Percentiles rank a stretch among this genome's conserved stretches.
Evolutionary conservation across 2,888 invertebrate species (phyloP).

Genomic region (Tanypteryx hageni): DNA sequence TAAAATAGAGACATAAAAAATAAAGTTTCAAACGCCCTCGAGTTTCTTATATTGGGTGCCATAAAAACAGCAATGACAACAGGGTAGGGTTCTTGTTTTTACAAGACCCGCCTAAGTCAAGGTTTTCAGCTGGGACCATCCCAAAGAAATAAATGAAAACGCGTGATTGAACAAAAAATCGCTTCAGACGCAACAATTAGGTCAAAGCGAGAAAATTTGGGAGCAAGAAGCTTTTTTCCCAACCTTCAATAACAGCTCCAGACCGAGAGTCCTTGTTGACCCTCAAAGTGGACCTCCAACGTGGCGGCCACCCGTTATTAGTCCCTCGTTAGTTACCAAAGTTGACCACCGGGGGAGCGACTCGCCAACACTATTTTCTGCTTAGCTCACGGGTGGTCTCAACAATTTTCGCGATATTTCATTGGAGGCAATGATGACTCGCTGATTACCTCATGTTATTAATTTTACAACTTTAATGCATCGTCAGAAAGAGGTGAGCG

Average conservation of each 20-base stretch:
- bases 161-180: not conserved
- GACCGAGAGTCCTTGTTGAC: not conserved
- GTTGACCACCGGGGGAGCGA: constrained; percentile 6
- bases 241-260: not conserved
- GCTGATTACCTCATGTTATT: not conserved
- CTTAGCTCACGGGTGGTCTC: not conserved
- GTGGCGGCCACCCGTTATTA: constrained; percentile 11
- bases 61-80: no score
- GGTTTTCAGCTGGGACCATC: no score
- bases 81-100: no score
- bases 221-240: not conserved
- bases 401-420: not conserved
- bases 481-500: not conserved
- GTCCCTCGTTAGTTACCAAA: constrained; percentile 23
- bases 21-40: no score
- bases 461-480: not conserved
- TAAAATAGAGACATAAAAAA: no score
- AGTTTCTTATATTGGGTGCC: no score
- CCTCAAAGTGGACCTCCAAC: constrained; percentile 2
- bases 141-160: no score
- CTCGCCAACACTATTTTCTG: not conserved
- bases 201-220: not conserved
- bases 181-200: not conserved
- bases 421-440: not conserved
- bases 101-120: no score